Conservation (phyloP, 2,888 invertebrate species). For the Capitulum mitella region DNA sequence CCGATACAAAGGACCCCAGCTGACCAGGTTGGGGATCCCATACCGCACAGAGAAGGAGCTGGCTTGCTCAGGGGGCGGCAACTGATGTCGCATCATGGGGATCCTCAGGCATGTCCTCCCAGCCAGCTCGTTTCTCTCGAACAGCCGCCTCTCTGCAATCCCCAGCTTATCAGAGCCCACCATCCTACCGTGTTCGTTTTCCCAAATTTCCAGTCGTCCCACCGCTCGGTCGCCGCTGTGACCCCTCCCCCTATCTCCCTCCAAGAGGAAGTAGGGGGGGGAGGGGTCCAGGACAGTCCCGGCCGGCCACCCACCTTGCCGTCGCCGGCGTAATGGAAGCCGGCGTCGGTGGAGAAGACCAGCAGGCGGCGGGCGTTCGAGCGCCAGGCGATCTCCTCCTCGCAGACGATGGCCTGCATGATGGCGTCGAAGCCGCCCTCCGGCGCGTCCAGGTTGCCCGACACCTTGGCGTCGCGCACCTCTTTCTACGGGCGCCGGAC, state of each 20-base stretch:
- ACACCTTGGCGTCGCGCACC: slow-evolving; percentile 74
- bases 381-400: slow-evolving; percentile 87
- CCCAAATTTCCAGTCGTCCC: background rate
- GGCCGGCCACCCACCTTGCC: slow-evolving; percentile 55
- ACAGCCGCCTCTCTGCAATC: too few relatives aligned
- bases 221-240: background rate
- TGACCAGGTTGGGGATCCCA: too few relatives aligned
- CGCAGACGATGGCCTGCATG: slow-evolving; percentile 94
- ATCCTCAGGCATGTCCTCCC: too few relatives aligned
- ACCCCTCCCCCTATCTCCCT: background rate
- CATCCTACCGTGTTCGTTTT: too few relatives aligned
- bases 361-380: slow-evolving; percentile 82
- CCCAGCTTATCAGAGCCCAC: too few relatives aligned
- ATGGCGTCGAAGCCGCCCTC: slow-evolving; percentile 99
- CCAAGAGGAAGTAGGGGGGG: too few relatives aligned
- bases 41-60: too few relatives aligned
- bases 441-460: slow-evolving; percentile 95
- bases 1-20: too few relatives aligned
- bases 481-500: slow-evolving; percentile 33
- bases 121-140: too few relatives aligned
- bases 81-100: too few relatives aligned
- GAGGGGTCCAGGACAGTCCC: too few relatives aligned
- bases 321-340: slow-evolving; percentile 99
- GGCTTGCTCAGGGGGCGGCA: too few relatives aligned
- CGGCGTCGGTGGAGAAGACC: slow-evolving; percentile 98